These are phyloP conservation scores for Lamellibrachia satsuma DNA, from an alignment of 2,888 invertebrate genomes.

Conservation along the genomic window DNA sequence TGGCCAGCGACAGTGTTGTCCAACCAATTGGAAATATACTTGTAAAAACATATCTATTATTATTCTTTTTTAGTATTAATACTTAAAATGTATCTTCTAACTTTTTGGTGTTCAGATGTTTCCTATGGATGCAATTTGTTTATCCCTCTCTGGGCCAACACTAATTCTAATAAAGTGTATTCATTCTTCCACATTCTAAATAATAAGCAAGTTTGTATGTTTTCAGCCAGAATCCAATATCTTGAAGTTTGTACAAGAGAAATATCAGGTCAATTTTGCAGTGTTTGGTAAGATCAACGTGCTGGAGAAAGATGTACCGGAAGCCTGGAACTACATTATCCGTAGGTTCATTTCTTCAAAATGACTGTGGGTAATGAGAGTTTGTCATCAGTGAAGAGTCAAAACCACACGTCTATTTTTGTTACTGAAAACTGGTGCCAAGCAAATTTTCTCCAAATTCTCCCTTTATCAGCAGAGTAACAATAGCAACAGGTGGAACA, in stretches of 20 bases:
- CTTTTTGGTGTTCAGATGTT: too few relatives aligned
- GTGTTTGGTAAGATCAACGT: constrained; percentile 68
- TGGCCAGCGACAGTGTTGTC: too few relatives aligned
- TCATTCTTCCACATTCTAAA: background rate
- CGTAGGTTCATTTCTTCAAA: constrained; percentile 23
- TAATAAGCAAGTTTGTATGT: constrained; percentile 21
- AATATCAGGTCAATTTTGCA: constrained; percentile 67
- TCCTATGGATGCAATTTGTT: background rate
- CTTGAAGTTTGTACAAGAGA: constrained; percentile 57
- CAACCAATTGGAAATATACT: too few relatives aligned
- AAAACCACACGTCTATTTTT: background rate
- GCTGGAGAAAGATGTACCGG: constrained; percentile 50
- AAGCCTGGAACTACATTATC: constrained; percentile 26
- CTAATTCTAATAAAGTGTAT: background rate
- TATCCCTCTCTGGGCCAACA: background rate
- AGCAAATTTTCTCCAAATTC: background rate
- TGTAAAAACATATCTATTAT: background rate
- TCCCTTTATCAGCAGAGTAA: background rate
- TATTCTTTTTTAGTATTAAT: too few relatives aligned
- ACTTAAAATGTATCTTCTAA: too few relatives aligned
- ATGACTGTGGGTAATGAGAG: background rate
- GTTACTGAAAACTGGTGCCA: background rate
- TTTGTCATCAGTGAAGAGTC: background rate
- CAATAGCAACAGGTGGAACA: background rate
- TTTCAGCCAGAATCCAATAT: constrained; percentile 64